phyloP scores from a whole-genome alignment of 2,113 vertebrate species.

The Cyanoramphus novaezelandiae region DNA sequence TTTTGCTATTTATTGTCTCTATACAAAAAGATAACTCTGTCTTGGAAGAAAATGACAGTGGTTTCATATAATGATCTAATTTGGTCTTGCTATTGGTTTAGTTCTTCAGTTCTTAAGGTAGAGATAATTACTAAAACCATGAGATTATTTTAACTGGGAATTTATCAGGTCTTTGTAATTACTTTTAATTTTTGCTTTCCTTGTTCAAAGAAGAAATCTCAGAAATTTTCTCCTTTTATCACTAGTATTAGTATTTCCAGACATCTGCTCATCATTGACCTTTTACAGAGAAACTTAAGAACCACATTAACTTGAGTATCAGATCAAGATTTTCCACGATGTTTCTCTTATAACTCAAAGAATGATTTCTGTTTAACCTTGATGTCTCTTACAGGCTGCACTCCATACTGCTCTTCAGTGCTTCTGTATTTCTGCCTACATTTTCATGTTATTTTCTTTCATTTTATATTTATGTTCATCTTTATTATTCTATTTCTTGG shows the following conservation, averaged over 20 bases:
- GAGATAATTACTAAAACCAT: background rate
- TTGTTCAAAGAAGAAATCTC: background rate
- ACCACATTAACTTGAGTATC: background rate
- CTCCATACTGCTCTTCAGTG: background rate
- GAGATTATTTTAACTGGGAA: background rate
- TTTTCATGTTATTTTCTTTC: background rate
- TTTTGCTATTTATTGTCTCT: background rate
- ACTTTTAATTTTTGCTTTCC: background rate
- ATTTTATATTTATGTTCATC: background rate
- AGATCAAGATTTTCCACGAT: background rate
- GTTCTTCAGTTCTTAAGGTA: background rate
- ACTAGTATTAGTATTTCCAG: background rate
- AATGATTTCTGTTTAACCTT: background rate
- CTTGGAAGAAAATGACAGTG: background rate
- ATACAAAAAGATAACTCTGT: background rate
- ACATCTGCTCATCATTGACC: slow-evolving; percentile 54
- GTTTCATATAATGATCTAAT: background rate
- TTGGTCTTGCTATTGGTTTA: background rate
- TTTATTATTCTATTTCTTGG: background rate
- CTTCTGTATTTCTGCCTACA: background rate
- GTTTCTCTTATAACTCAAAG: background rate
- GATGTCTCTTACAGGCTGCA: background rate
- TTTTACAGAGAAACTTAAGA: slow-evolving; percentile 14
- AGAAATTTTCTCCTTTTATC: background rate
- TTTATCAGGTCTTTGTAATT: background rate